Percentiles rank a stretch among this genome's conserved stretches.
phyloP scores from a whole-genome alignment of 2,797 vertebrate species.

The Leontopithecus rosalia region DNA sequence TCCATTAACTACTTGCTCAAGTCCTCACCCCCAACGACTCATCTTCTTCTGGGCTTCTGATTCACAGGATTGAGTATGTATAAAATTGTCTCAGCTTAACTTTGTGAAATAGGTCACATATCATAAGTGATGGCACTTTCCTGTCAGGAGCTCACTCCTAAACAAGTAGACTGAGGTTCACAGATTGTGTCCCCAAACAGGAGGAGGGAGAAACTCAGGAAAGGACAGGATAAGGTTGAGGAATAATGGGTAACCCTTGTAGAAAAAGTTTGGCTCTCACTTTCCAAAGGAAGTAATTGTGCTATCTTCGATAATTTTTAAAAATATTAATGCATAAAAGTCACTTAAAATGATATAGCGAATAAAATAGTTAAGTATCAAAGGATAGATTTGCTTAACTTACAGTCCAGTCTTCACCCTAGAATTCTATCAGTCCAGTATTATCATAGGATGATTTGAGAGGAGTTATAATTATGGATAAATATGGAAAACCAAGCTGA shows the following conservation, averaged over 20 bases:
- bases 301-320: background rate
- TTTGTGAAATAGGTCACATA: background rate
- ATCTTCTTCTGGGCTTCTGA: background rate
- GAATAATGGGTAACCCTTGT: no score
- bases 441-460: background rate
- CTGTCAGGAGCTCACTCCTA: background rate
- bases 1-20: background rate
- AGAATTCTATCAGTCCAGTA: background rate
- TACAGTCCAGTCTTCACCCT: background rate
- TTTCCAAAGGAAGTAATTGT: background rate
- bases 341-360: background rate
- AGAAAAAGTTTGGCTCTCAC: background rate
- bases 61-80: background rate
- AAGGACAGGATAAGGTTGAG: background rate
- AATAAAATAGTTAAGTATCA: background rate
- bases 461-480: background rate
- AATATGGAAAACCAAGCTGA: background rate
- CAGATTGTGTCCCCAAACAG: fast-evolving
- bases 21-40: background rate
- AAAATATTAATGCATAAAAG: background rate
- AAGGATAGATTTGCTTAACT: background rate
- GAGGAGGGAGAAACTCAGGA: fast-evolving
- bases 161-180: background rate
- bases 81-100: background rate
- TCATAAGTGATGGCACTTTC: background rate